A percentile compares a stretch with the other conserved stretches of the same genome.
Evolutionary conservation across 1,140 invertebrate genomes (phyloP).

Genomic region (Globodera rostochiensis): DNA sequence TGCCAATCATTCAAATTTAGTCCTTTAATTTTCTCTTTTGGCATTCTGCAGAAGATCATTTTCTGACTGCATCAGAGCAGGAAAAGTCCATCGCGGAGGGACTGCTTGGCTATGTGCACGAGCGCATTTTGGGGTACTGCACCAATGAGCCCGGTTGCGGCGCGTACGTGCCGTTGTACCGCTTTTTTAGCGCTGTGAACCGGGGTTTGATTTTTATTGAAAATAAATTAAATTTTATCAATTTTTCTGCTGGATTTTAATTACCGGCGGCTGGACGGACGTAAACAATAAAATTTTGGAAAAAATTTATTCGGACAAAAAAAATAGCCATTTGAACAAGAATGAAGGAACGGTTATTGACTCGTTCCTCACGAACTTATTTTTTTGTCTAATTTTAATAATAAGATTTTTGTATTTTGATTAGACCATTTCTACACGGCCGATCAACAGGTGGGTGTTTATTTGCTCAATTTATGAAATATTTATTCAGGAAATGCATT

Average conservation of each 20-base stretch:
- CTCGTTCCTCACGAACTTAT: too few species aligned
- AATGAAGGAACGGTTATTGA: too few species aligned
- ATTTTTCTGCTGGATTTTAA: too few species aligned
- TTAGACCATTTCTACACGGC: slow-evolving; percentile 54
- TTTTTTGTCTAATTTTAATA: slow-evolving; percentile 2
- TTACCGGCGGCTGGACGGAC: too few species aligned
- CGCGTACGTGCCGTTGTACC: slow-evolving; percentile 58
- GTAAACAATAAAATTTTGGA: too few species aligned
- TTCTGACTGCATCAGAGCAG: slow-evolving; percentile 49
- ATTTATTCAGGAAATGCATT: slow-evolving; percentile 47
- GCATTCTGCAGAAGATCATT: slow-evolving; percentile 52
- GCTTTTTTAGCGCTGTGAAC: slow-evolving; percentile 55
- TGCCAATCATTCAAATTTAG: background rate
- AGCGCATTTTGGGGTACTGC: slow-evolving; percentile 52
- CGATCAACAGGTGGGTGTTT: slow-evolving; percentile 30
- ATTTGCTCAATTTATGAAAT: background rate
- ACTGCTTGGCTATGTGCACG: slow-evolving; percentile 54
- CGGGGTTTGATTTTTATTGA: slow-evolving; percentile 42
- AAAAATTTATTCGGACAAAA: too few species aligned
- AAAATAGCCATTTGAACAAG: too few species aligned
- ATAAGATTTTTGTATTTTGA: background rate
- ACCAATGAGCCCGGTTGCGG: slow-evolving; percentile 59
- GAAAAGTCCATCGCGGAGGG: slow-evolving; percentile 52
- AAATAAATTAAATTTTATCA: too few species aligned
- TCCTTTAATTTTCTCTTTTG: background rate